Base-by-base conservation (phyloP, 2,113 vertebrate genomes). In the Callorhinus ursinus region DNA sequence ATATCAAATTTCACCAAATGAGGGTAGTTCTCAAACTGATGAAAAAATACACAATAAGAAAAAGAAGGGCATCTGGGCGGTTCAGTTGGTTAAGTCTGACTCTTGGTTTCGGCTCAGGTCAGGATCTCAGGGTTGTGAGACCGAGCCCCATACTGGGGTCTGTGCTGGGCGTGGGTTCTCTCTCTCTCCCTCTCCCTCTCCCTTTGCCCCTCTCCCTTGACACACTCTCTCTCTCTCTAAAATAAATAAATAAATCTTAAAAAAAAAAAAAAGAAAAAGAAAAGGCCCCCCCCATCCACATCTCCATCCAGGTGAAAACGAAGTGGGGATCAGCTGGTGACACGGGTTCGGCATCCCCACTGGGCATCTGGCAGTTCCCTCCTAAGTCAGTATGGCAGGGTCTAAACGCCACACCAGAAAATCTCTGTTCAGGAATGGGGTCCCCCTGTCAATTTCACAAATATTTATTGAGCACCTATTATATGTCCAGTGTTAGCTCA, bases 301-400 rank as follows among this genome's bases (percentile, higher is more conserved):
- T 63, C 16, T 86, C 80, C 46, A 14, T 11, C 4, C 51, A 46
- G 59, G 53, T 26, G 69, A 33, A 91, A 63, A 59, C 0, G 5
- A 7, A 36, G 67, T 15, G 55, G 10, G 1, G 22, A 4, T 69
- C 42, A 39, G 59, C 15, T n/a, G 51, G 31, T 36, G 18, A 13
- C 22, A 24, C 10, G 42, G 11, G 12, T 33, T 36, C 49, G 33
- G 11, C 3, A 0, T 53, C 28, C 63, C 3, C 24, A 0, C 2
- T 4, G 88, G 72, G 14, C 8, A 5, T 16, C 15, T 2, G 31
- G 81, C 67, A 16, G 49, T 22, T 4, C 55, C 22, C n/a, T 77
- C 82, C 55, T 7, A 5, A n/a, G 71, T 8, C 53, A 55, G 28
- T 31, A 3, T 9, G 46, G 71, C n/a, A 39, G 26, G 36, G 59